Evolutionary conservation across 2,797 vertebrate species (phyloP).

Genomic region (Rhinoraja longicauda): DNA sequence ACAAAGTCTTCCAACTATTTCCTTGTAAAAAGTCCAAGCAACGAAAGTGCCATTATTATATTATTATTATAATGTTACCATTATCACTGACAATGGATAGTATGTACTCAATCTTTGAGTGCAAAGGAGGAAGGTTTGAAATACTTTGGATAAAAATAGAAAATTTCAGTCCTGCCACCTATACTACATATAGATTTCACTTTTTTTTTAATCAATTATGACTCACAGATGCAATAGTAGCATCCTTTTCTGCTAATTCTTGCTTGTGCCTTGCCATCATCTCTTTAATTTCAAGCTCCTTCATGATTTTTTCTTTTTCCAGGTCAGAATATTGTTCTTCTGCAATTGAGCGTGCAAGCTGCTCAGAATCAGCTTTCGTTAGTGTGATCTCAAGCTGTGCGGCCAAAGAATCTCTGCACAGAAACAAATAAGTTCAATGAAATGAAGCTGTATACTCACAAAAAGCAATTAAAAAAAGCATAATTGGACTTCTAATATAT

Average conservation of each 20-base stretch:
- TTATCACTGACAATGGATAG: not conserved
- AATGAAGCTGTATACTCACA: not conserved
- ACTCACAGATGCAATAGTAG: slow-evolving; percentile 86
- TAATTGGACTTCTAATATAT: not conserved
- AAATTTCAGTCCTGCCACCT: not conserved
- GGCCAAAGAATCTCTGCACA: slow-evolving; percentile 77
- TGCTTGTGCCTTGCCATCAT: slow-evolving; percentile 88
- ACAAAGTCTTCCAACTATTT: too few relatives aligned
- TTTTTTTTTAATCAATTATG: not conserved
- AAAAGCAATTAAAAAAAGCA: not conserved
- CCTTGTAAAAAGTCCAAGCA: not conserved
- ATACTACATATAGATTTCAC: not conserved
- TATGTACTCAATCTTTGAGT: not conserved
- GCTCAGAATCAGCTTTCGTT: slow-evolving; percentile 88
- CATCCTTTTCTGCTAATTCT: slow-evolving; percentile 85
- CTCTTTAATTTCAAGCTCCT: slow-evolving; percentile 93
- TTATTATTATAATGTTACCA: too few relatives aligned
- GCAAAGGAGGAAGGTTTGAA: too few relatives aligned
- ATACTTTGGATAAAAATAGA: not conserved
- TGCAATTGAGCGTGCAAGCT: slow-evolving; percentile 86
- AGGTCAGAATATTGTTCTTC: slow-evolving; percentile 91
- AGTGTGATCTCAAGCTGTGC: slow-evolving; percentile 81
- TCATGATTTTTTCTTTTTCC: slow-evolving; percentile 98
- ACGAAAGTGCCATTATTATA: not conserved
- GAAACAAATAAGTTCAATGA: not conserved